Conservation (phyloP, 2,797 vertebrate species). For the Australoheros facetus region DNA sequence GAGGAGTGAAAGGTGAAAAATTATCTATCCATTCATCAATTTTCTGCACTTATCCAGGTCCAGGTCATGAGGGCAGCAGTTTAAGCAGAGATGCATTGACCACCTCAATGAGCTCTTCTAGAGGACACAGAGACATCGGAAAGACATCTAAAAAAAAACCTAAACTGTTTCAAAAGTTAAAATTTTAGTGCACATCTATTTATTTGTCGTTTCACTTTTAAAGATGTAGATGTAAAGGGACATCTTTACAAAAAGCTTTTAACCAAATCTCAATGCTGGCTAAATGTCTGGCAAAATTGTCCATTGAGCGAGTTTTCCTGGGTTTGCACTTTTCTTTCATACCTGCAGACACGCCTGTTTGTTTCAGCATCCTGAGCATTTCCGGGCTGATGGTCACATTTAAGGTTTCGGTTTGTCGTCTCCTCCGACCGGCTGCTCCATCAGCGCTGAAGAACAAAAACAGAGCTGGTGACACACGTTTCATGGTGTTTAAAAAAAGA, state of each 20-base stretch:
- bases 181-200: rapidly evolving
- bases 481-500: background rate
- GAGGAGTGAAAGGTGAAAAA: background rate
- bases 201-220: too few relatives aligned
- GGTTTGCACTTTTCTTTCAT: background rate
- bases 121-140: background rate
- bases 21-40: background rate
- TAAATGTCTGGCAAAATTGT: background rate
- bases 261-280: background rate
- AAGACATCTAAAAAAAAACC: background rate
- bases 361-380: conserved; percentile 61
- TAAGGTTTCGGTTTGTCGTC: conserved; percentile 22
- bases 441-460: conserved; percentile 37
- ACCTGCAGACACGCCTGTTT: conserved; percentile 62
- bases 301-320: background rate
- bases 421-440: conserved; percentile 41
- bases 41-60: background rate
- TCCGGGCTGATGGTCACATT: conserved; percentile 48
- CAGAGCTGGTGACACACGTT: background rate
- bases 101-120: background rate
- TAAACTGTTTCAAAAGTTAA: background rate
- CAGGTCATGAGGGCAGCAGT: background rate
- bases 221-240: too few relatives aligned
- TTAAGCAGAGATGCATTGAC: background rate
- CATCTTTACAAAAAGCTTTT: background rate